phyloP scores from a whole-genome alignment of 2,888 invertebrate species.

The Merodon equestris region DNA sequence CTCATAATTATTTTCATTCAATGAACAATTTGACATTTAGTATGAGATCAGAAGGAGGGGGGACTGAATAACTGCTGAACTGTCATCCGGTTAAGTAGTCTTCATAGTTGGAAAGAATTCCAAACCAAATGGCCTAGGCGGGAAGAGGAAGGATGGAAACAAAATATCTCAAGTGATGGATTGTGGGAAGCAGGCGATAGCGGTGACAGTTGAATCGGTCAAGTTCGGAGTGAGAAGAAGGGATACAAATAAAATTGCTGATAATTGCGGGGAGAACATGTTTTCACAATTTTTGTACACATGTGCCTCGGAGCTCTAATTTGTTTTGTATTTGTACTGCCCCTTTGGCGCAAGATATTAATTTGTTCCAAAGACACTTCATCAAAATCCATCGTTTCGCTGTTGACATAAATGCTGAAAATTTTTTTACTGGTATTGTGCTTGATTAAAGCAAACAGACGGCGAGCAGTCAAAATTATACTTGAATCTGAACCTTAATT shows the following conservation, averaged over 20 bases:
- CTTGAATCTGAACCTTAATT: too few species aligned
- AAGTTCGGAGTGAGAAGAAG: slow-evolving; percentile 57
- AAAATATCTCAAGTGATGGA: not conserved
- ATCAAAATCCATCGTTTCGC: slow-evolving; percentile 18
- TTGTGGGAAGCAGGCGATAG: too few species aligned
- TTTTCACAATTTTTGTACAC: too few species aligned
- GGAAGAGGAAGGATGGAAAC: not conserved
- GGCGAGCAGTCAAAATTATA: too few species aligned
- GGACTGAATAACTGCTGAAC: slow-evolving; percentile 35
- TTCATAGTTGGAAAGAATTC: slow-evolving; percentile 26
- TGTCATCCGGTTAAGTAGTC: slow-evolving; percentile 63
- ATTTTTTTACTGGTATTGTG: too few species aligned
- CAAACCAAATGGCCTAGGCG: not conserved
- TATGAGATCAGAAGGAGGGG: too few species aligned
- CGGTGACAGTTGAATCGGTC: too few species aligned
- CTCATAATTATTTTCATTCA: too few species aligned
- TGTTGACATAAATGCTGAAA: too few species aligned
- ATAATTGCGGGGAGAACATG: slow-evolving; percentile 51
- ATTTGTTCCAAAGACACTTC: slow-evolving; percentile 55
- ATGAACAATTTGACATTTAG: too few species aligned
- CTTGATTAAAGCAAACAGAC: too few species aligned
- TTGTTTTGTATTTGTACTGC: not conserved
- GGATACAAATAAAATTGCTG: slow-evolving; percentile 58
- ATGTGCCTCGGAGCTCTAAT: slow-evolving; percentile 4
- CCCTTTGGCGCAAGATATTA: slow-evolving; percentile 10